Base-by-base conservation (phyloP, 2,797 vertebrate genomes). In the Bothrops alternatus region DNA sequence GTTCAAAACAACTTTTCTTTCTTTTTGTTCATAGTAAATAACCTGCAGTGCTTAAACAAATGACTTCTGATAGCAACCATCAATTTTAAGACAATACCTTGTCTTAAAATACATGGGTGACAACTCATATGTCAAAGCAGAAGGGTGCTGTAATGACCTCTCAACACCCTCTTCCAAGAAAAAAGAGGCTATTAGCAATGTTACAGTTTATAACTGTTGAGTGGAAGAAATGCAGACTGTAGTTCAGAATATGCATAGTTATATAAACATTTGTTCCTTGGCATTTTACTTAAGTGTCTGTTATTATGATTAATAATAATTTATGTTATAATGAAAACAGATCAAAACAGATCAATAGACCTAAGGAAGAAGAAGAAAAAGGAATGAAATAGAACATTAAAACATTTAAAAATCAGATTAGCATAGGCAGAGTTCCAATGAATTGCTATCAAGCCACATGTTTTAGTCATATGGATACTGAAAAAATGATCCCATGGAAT, bases 1-100 rank as follows among this genome's bases (percentile, higher is more conserved):
- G 96, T 95, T 82, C 91, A 95, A 93, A 90, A 90, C 93, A 95
- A 94, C 93, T 94, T 95, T 89, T 92, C 93, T 94, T 93, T 90
- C 93, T 94, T 90, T 58, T 69, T 90, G 89, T 92, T 92, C 89
- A 95, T 93, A 93, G 93, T 96, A 96, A 95, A 96, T 95, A 96
- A 95, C 94, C 92, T 91, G 89, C 93, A 95, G 60, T 94, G 94
- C 91, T 95, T 95, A 96, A 96, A 96, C 95, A 96, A 96, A 96
- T 89, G 3, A 93, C 87, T 94, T 95, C 94, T 90, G 93, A 92
- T 10, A 92, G 94, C 95, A 96, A 92, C 93, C 50, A 53, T 53
- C 8, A 11, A 53, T 53, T 53, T 53, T 53, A 53, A 53, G 8
- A 53, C 50, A 53, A 53, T 53, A 85, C 85, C 92, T 8, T 85